Evolutionary conservation across 2,888 invertebrate genomes (phyloP).

Genomic region (Apoderus coryli): DNA sequence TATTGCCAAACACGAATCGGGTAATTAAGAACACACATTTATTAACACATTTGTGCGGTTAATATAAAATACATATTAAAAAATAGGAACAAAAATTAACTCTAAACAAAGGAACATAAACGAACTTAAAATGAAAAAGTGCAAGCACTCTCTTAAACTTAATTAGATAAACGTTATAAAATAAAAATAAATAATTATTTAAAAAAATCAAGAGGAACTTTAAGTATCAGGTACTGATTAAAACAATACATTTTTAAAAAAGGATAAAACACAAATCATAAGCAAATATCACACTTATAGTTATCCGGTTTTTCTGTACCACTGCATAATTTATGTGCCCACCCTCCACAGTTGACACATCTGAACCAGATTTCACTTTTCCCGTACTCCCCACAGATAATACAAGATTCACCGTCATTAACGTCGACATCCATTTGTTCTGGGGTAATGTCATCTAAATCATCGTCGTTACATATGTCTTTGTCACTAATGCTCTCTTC

Average conservation of each 20-base stretch:
- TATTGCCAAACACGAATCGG: too few species aligned
- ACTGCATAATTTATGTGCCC: constrained; percentile 4
- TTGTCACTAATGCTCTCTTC: neutral
- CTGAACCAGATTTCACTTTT: constrained; percentile 4
- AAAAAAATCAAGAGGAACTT: too few species aligned
- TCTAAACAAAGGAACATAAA: too few species aligned
- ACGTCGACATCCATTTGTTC: neutral
- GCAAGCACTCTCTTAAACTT: too few species aligned
- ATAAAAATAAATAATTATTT: neutral
- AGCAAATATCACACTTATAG: constrained; percentile 4
- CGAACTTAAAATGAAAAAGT: too few species aligned
- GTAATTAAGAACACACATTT: too few species aligned
- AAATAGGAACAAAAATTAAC: too few species aligned
- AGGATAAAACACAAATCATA: neutral
- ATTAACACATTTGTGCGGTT: too few species aligned
- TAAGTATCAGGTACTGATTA: constrained; percentile 1
- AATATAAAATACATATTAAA: too few species aligned
- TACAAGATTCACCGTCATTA: neutral
- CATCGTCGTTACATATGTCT: constrained; percentile 1
- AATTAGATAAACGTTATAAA: too few species aligned
- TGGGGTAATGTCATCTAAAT: neutral
- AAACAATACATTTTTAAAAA: neutral
- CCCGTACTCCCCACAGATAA: neutral
- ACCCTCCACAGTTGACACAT: constrained; percentile 2
- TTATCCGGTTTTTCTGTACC: constrained; percentile 2